Percentiles rank a stretch among this genome's conserved stretches.
Conservation (phyloP, 2,888 invertebrate species). For the Leucozona laternaria region DNA sequence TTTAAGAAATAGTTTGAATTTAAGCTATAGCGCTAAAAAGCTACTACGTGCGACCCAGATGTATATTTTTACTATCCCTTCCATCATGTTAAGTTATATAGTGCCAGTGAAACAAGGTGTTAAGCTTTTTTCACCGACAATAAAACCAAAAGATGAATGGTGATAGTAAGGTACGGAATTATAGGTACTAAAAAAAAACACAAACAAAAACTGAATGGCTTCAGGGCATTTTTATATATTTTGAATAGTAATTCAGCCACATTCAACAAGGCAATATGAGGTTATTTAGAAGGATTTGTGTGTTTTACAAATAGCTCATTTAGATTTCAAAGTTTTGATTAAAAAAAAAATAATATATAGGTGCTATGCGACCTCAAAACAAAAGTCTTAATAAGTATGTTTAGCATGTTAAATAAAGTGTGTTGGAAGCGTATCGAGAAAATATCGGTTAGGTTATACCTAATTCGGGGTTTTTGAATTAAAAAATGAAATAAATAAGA, state of each 20-base stretch:
- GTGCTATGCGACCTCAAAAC: slow-evolving; percentile 3
- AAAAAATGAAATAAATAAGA: neutral
- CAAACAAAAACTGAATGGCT: slow-evolving; percentile 4
- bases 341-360: slow-evolving; percentile 55
- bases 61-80: neutral
- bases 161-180: neutral
- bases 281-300: slow-evolving; percentile 61
- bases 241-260: slow-evolving; percentile 51
- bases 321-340: slow-evolving; percentile 60
- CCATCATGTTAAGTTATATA: neutral
- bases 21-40: no score
- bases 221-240: slow-evolving; percentile 3
- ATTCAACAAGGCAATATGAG: slow-evolving; percentile 41
- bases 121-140: slow-evolving; percentile 53
- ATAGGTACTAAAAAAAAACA: neutral
- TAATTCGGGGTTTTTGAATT: neutral
- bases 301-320: slow-evolving; percentile 74
- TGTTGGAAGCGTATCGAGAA: slow-evolving; percentile 13
- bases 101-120: slow-evolving; percentile 65
- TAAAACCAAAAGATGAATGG: slow-evolving; percentile 56
- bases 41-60: neutral
- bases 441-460: neutral
- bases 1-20: no score
- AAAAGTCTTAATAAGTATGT: slow-evolving; percentile 64
- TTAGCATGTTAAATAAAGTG: slow-evolving; percentile 43